phyloP scores from a whole-genome alignment of 2,888 invertebrate species.

The Troides helena region DNA sequence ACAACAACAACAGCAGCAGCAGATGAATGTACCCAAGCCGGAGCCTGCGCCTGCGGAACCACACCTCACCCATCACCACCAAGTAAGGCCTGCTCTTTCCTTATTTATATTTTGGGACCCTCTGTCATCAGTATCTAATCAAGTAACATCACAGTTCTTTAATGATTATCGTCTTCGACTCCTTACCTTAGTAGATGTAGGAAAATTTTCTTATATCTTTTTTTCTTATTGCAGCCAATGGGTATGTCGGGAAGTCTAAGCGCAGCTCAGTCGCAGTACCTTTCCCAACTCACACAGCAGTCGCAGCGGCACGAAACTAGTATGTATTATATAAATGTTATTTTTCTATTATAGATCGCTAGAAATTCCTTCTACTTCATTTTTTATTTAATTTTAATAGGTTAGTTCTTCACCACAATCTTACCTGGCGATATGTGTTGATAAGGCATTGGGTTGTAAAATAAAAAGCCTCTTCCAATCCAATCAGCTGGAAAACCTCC shows the following conservation, averaged over 20 bases:
- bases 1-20: slow-evolving; percentile 30
- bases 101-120: too few relatives aligned
- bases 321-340: slow-evolving; percentile 38
- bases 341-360: not conserved
- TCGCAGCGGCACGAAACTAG: slow-evolving; percentile 67
- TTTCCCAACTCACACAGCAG: slow-evolving; percentile 75
- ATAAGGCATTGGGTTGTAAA: too few relatives aligned
- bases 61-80: slow-evolving; percentile 34
- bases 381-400: too few relatives aligned
- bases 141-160: too few relatives aligned
- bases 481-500: too few relatives aligned
- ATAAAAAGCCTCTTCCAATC: too few relatives aligned
- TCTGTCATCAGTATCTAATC: too few relatives aligned
- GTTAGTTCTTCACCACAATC: too few relatives aligned
- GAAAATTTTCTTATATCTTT: slow-evolving; percentile 1
- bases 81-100: slow-evolving; percentile 27
- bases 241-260: slow-evolving; percentile 80
- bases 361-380: too few relatives aligned
- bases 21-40: slow-evolving; percentile 23
- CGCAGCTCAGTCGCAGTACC: slow-evolving; percentile 83
- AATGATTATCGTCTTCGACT: too few relatives aligned
- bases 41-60: slow-evolving; percentile 33
- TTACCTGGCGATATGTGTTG: too few relatives aligned
- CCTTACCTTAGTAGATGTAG: not conserved
- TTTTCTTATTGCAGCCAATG: slow-evolving; percentile 62